Base-by-base conservation (phyloP, 2,888 invertebrate species). In the Aphodius sticticus region DNA sequence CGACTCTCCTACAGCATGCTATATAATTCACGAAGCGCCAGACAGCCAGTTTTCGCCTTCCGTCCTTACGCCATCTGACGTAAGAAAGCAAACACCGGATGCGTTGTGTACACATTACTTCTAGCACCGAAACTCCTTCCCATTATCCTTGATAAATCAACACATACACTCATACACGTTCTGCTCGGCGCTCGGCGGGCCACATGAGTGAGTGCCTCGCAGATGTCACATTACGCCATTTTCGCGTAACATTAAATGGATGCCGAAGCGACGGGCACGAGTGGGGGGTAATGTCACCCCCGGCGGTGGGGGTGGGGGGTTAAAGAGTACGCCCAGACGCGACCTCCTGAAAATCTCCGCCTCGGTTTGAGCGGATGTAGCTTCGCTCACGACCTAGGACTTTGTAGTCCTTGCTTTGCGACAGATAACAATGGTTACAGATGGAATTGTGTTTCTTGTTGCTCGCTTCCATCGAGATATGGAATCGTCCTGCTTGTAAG, bases 61-160 rank as follows among this genome's bases (percentile, higher is more conserved):
- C 6, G 53, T 12, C 53, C 53, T 53, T 53, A 53, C 53, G 53
- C 53, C 53, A 53, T 53, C 53, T 53, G 53, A 53, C 53, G 53
- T 53, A 53, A 53, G 53, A 53, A 53, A 5, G 53, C 53, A 53
- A 53, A 53, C 53, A 53, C 53, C 53, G 53, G 53, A 53, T 53
- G 53, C 53, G 53, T 53, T 53, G 53, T 53, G 53, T 53, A 53
- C 53, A 53, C 53, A 53, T 53, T 53, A 53, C 53, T 53, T 53
- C 53, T 53, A 12, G 53, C 53, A 53, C 7, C 53, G 26, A 53
- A 53, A 53, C 53, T 53, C 53, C 9, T 12, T 53, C 53, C 53
- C 53, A 53, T 53, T 53, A 53, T 53, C 53, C 53, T 53, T 53
- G 53, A 53, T 53, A 53, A 53, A 53, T 53, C 53, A 53, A 53